Evolutionary conservation across 1,140 invertebrate species (phyloP), one percentile per base, ranked within the genome.

Genomic region (Trachymyrmex septentrionalis): DNA sequence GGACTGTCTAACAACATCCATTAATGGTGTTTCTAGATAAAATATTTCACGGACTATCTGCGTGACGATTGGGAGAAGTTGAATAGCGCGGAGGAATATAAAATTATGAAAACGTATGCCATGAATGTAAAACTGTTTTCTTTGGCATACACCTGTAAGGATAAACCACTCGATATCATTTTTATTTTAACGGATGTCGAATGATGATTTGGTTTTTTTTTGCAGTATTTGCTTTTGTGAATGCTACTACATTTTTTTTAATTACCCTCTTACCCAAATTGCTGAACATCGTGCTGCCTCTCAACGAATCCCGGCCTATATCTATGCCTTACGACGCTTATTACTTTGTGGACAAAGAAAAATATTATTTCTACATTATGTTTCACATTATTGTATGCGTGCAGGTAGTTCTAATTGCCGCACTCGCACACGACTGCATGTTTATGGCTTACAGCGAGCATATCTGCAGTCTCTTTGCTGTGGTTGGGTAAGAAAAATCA

Each of bases 51-150:
- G 2, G 59, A 78, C 21, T 5, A 34, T n/a, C 1, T 78, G 24
- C 7, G 2, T 16, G 19, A 1, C 24, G 76, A 78, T 14, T 78
- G 61, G 76, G 5, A 66, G 2, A 50, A 30, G 1, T 10, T 78
- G 10, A 7, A 48, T 12, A 14, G 1, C 2, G 5, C 19, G 7
- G 59, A 78, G 48, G 75, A 78, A 7, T 66, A 66, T 27, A 10
- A 78, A 66, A 78, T 78, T 21, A 78, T 78, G 76, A 50, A 78
- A 16, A 16, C 19, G 6, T 50, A 78, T 21, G 59, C 24, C 12
- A 16, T 2, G 6, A 78, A 64, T 1, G 24, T 30, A 3, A 78
- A 57, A 34, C n/a, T 19, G 19, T 5, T 50, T 16, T 1, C 19
- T 19, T 7, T 64, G 3, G 3, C 44, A 9, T 78, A 64, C 34